phyloP scores from a whole-genome alignment of 2,113 vertebrate genomes.

The Coptodon rendalli region DNA sequence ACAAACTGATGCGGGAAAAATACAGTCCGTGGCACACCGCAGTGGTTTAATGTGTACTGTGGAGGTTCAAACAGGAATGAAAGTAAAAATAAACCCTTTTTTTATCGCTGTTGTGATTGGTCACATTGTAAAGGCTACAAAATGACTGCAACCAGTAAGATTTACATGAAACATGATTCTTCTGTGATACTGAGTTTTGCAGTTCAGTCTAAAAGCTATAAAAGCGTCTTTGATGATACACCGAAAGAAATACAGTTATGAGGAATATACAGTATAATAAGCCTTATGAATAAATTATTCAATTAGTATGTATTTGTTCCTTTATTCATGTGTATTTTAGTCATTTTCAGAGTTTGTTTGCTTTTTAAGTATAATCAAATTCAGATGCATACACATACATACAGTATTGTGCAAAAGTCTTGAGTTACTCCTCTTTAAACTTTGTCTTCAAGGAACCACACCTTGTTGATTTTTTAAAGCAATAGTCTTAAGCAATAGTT shows the following conservation, averaged over 20 bases:
- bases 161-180: neutral
- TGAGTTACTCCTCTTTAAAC: neutral
- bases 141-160: neutral
- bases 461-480: neutral
- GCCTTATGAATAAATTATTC: neutral
- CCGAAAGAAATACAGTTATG: neutral
- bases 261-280: neutral
- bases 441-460: neutral
- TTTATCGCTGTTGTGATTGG: neutral
- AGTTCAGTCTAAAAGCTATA: neutral
- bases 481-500: neutral
- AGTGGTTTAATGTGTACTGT: neutral
- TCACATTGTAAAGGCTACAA: neutral
- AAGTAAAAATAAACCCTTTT: neutral
- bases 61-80: neutral
- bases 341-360: neutral
- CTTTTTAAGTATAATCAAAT: neutral
- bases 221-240: neutral
- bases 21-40: rapidly evolving
- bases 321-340: neutral
- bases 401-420: neutral
- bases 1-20: neutral
- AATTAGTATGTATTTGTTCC: neutral
- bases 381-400: neutral
- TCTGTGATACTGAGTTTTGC: neutral